Evolutionary conservation across 1,140 invertebrate species (phyloP).

Genomic region (Lethocerus indicus): DNA sequence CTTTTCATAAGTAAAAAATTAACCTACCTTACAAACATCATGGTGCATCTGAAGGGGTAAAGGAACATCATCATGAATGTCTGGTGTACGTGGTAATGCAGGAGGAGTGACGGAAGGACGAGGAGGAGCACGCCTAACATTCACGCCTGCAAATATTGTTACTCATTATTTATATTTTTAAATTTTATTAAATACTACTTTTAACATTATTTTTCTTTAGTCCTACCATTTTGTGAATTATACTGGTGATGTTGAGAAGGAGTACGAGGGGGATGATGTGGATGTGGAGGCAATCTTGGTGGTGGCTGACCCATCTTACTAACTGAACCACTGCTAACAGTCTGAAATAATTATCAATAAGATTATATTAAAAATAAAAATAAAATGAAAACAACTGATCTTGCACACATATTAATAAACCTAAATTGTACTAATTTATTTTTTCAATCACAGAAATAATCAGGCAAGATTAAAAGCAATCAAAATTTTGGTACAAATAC

Average conservation of each 20-base stretch:
- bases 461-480: too few relatives aligned
- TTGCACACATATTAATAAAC: not conserved
- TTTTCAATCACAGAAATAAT: not conserved
- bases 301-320: slow-evolving; percentile 11
- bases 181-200: not conserved
- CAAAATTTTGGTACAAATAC: too few relatives aligned
- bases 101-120: slow-evolving; percentile 33
- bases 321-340: slow-evolving; percentile 9
- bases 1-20: too few relatives aligned
- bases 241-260: slow-evolving; percentile 18
- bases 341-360: slow-evolving; percentile 7
- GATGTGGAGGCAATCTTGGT: slow-evolving; percentile 18
- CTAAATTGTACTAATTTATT: not conserved
- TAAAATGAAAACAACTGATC: not conserved
- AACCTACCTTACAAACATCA: too few relatives aligned
- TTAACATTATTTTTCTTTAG: too few relatives aligned
- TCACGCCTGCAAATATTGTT: slow-evolving; percentile 6
- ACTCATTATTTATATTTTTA: not conserved
- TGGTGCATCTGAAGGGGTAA: too few relatives aligned
- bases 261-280: slow-evolving; percentile 20
- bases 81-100: slow-evolving; percentile 31
- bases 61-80: too few relatives aligned
- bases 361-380: not conserved
- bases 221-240: slow-evolving; percentile 22
- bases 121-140: slow-evolving; percentile 27